Evolutionary conservation across 1,140 invertebrate species (phyloP).

Genomic region (Drosophila tristis): DNA sequence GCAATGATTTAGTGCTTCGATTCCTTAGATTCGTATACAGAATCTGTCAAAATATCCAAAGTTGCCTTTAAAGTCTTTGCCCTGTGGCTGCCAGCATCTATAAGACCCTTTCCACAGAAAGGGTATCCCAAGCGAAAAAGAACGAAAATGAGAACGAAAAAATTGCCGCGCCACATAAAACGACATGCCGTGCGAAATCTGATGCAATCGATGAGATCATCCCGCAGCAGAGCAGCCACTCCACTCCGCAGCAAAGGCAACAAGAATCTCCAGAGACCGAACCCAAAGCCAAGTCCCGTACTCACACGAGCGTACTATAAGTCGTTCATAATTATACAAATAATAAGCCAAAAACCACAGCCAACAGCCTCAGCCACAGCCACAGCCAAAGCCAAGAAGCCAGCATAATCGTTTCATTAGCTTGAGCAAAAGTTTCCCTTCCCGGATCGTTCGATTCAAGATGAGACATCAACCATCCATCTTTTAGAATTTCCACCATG

Average conservation of each 20-base stretch:
- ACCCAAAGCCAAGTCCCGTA: constrained; percentile 32
- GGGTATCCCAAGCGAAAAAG: constrained; percentile 7
- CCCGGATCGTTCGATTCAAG: background rate
- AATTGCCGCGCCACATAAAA: constrained; percentile 69
- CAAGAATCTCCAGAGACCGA: constrained; percentile 37
- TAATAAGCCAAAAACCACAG: constrained; percentile 1
- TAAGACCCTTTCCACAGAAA: constrained; percentile 3
- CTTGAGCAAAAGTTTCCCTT: constrained; percentile 7
- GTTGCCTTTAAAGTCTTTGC: too few relatives aligned
- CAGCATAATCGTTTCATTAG: constrained; percentile 36
- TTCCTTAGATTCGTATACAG: too few relatives aligned
- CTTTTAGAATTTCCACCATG: constrained; percentile 1
- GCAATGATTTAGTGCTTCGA: too few relatives aligned
- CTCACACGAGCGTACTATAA: constrained; percentile 59
- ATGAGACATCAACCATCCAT: background rate
- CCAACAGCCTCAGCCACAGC: background rate
- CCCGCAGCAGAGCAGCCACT: constrained; percentile 21
- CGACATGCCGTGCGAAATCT: constrained; percentile 78
- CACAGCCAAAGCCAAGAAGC: background rate
- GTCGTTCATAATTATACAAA: constrained; percentile 52
- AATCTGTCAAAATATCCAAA: too few relatives aligned
- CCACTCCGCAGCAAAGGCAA: constrained; percentile 31
- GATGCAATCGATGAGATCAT: constrained; percentile 82
- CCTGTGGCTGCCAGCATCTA: too few relatives aligned
- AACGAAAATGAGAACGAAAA: constrained; percentile 41